Percentiles rank a stretch among this genome's conserved stretches.
Conservation (phyloP, 2,797 vertebrate genomes). For the Rhincodon typus region DNA sequence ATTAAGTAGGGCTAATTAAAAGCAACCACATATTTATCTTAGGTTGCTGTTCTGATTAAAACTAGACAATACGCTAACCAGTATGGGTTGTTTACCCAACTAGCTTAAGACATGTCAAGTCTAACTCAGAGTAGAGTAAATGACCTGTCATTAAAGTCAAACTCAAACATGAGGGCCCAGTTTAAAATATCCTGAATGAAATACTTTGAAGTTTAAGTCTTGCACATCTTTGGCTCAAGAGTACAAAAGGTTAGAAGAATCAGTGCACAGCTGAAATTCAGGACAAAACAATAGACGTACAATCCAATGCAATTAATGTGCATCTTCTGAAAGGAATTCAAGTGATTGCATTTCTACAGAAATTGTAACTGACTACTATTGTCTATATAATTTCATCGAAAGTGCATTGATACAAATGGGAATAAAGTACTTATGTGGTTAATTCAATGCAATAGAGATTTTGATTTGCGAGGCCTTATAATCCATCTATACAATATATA, state of each 20-base stretch:
- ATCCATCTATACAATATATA: not conserved
- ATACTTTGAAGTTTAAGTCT: not conserved
- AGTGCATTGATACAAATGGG: not conserved
- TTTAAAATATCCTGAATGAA: not conserved
- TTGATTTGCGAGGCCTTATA: not conserved
- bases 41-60: conserved; percentile 38
- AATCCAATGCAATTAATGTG: not conserved
- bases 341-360: not conserved
- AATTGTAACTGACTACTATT: not conserved
- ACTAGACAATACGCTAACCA: conserved; percentile 21
- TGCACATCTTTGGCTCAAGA: not conserved
- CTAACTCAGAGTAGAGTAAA: not conserved
- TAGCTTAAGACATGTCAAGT: conserved; percentile 26
- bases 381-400: not conserved
- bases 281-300: too few relatives aligned
- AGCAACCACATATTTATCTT: conserved; percentile 72
- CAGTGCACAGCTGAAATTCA: not conserved
- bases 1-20: conserved; percentile 96
- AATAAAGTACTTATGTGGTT: not conserved
- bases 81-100: conserved; percentile 1
- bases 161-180: not conserved
- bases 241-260: not conserved
- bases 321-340: not conserved
- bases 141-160: not conserved
- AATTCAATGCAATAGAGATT: not conserved